Conservation (phyloP, 2,888 invertebrate genomes). For the Ophion obscuratus region DNA sequence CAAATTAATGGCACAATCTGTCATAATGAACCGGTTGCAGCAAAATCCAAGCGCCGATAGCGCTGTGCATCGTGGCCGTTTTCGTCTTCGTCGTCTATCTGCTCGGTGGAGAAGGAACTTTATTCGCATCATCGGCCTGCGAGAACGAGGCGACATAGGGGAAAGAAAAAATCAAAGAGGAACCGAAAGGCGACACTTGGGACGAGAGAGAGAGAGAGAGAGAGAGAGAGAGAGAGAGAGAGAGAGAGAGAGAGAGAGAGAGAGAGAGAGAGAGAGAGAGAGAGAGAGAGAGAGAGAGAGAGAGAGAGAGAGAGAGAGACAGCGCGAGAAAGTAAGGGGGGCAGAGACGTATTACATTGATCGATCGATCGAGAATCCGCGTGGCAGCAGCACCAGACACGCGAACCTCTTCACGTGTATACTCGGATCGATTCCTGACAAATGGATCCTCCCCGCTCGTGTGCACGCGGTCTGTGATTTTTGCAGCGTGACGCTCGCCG, state of each 20-base stretch:
- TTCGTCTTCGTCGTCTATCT: slow-evolving; percentile 70
- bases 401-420: slow-evolving; percentile 39
- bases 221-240: not conserved
- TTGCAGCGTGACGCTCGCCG: slow-evolving; percentile 45
- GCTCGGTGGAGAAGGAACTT: slow-evolving; percentile 71
- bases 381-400: slow-evolving; percentile 29
- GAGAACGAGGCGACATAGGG: slow-evolving; percentile 61
- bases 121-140: slow-evolving; percentile 67
- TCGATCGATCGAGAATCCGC: slow-evolving; percentile 52
- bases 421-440: slow-evolving; percentile 56
- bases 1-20: slow-evolving; percentile 1
- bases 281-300: not conserved
- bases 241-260: not conserved
- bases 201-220: not conserved
- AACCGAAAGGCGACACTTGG: no score
- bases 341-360: slow-evolving; percentile 28
- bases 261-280: not conserved
- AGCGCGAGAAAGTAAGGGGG: not conserved
- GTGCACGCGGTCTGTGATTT: slow-evolving; percentile 2
- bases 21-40: slow-evolving; percentile 65
- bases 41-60: slow-evolving; percentile 70
- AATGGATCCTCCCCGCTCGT: slow-evolving; percentile 44
- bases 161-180: not conserved
- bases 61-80: slow-evolving; percentile 68
- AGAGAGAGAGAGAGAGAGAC: not conserved